Percentiles rank a stretch among this genome's conserved stretches.
These are phyloP conservation scores for Otis tarda DNA, from an alignment of 2,113 vertebrate species.

Conservation along the genomic window DNA sequence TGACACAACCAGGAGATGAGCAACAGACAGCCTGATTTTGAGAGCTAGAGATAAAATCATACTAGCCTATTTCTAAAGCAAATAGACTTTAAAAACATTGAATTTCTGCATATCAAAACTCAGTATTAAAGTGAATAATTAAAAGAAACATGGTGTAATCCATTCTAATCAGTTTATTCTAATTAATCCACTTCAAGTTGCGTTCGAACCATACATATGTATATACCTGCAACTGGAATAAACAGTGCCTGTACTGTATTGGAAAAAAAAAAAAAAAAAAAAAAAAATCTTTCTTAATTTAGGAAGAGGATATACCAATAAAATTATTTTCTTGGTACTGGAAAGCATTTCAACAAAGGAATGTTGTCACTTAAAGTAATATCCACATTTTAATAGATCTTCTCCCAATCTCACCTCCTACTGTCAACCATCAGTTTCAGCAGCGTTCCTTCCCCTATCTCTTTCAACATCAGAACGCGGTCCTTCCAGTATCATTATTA, in stretches of 20 bases:
- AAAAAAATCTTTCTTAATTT: not conserved
- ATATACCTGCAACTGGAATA: not conserved
- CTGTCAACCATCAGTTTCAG: conserved; percentile 75
- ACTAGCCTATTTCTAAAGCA: not conserved
- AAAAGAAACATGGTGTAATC: not conserved
- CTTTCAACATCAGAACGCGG: conserved; percentile 70
- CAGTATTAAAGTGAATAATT: not conserved
- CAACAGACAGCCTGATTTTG: not conserved
- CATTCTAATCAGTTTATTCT: not conserved
- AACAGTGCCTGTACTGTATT: not conserved
- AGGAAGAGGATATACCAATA: not conserved
- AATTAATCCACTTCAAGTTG: not conserved
- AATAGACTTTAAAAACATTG: not conserved
- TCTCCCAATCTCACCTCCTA: conserved; percentile 66
- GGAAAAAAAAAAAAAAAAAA: not conserved
- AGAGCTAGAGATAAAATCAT: not conserved
- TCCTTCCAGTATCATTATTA: conserved; percentile 73
- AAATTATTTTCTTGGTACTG: not conserved
- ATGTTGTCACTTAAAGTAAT: conserved; percentile 11
- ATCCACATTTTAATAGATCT: conserved; percentile 46
- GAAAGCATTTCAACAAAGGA: conserved; percentile 19
- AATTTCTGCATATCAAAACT: not conserved
- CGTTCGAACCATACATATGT: not conserved
- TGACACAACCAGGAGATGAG: conserved; percentile 12
- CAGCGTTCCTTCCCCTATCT: conserved; percentile 66